Percentiles rank a stretch among this genome's conserved stretches.
Conservation (phyloP, 1,140 invertebrate genomes). For the Drosophila malerkotliana region DNA sequence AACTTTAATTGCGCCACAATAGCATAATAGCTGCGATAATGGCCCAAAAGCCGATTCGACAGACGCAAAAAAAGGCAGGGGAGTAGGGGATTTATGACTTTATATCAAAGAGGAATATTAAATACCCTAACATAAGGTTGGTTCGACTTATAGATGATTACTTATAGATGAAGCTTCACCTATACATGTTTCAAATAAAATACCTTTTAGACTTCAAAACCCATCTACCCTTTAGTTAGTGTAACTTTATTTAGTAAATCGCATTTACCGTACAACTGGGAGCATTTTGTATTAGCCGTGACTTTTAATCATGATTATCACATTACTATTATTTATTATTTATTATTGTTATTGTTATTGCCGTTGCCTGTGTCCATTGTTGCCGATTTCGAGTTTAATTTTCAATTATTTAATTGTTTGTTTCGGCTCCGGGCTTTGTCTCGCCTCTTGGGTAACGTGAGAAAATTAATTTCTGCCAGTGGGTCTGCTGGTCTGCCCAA, state of each 20-base stretch:
- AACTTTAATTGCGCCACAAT: constrained; percentile 75
- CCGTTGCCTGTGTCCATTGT: constrained; percentile 21
- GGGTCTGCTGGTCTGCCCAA: background rate
- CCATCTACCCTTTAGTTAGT: background rate
- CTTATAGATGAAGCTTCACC: too few relatives aligned
- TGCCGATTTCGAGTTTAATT: constrained; percentile 47
- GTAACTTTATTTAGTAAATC: constrained; percentile 15
- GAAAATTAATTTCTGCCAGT: constrained; percentile 56
- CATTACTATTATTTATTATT: constrained; percentile 59
- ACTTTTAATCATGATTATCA: constrained; percentile 57
- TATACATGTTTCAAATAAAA: too few relatives aligned
- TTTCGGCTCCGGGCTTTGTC: constrained; percentile 18
- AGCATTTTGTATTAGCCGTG: constrained; percentile 61
- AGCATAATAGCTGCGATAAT: constrained; percentile 60
- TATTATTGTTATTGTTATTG: constrained; percentile 4
- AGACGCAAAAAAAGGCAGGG: background rate
- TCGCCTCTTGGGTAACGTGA: constrained; percentile 54
- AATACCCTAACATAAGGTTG: background rate
- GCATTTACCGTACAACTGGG: constrained; percentile 39
- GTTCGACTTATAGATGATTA: too few relatives aligned
- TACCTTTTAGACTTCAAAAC: background rate
- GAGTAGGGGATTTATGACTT: background rate
- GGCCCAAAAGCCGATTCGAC: constrained; percentile 21
- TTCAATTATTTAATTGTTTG: constrained; percentile 73
- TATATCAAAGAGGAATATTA: background rate